Conservation (phyloP, 2,113 vertebrate species). For the Austrofundulus limnaeus region DNA sequence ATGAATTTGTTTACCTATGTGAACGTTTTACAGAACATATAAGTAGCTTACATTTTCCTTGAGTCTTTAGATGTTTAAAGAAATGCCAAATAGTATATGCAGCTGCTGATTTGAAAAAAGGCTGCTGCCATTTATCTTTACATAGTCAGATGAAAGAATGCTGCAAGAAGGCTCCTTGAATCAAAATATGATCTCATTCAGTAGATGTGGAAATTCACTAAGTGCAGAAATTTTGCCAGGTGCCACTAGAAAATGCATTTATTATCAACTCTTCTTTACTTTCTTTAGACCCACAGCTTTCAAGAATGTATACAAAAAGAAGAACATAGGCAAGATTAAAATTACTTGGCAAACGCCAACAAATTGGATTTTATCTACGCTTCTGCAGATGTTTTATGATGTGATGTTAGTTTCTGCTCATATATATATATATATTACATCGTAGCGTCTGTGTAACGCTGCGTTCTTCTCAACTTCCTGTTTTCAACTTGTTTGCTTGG, state of each 20-base stretch:
- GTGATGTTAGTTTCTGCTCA: slow-evolving; percentile 13
- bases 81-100: background rate
- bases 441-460: background rate
- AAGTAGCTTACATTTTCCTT: background rate
- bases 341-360: slow-evolving; percentile 12
- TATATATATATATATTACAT: slow-evolving; percentile 10
- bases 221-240: slow-evolving; percentile 1
- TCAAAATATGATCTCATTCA: slow-evolving; percentile 7
- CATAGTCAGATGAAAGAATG: background rate
- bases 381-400: slow-evolving; percentile 6
- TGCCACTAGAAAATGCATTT: slow-evolving; percentile 8
- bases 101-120: background rate
- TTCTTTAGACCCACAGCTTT: slow-evolving; percentile 18
- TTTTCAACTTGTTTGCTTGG: background rate
- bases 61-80: background rate
- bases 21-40: background rate
- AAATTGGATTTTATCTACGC: slow-evolving; percentile 14
- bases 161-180: background rate
- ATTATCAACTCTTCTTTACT: background rate
- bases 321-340: slow-evolving; percentile 26
- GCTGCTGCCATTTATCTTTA: background rate
- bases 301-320: slow-evolving; percentile 9
- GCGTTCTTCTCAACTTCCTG: slow-evolving; percentile 1
- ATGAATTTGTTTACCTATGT: background rate
- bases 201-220: background rate